phyloP scores from a whole-genome alignment of 1,140 invertebrate species.

The Melitaea cinxia region DNA sequence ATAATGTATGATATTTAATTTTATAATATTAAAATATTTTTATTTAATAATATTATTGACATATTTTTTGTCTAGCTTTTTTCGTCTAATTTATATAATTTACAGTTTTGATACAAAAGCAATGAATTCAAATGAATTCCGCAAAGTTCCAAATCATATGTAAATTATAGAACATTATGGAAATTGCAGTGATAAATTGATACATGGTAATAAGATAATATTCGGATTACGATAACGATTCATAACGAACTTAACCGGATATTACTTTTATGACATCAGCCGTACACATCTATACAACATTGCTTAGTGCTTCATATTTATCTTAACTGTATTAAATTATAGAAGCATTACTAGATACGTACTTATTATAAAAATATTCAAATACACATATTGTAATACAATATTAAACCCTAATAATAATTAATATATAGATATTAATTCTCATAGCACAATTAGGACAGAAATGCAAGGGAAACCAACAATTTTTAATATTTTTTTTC shows the following conservation, averaged over 20 bases:
- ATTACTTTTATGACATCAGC: constrained; percentile 1
- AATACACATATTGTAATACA: no score
- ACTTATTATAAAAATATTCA: background rate
- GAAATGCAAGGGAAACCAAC: no score
- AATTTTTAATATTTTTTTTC: background rate
- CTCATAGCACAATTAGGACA: no score
- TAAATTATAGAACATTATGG: background rate
- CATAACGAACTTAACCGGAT: constrained; percentile 15
- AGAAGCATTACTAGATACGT: background rate
- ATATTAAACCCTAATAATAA: no score
- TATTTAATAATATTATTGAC: no score
- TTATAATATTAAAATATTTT: no score
- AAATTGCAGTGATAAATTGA: constrained; percentile 14
- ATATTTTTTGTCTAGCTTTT: no score
- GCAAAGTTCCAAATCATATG: background rate
- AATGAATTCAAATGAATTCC: no score
- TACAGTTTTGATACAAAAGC: no score
- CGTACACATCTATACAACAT: background rate
- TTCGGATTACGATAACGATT: constrained; percentile 23
- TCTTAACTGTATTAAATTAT: background rate
- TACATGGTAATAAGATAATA: constrained; percentile 20
- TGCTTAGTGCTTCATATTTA: background rate
- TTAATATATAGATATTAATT: no score
- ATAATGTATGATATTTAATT: no score
- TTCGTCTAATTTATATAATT: no score